Evolutionary conservation across 2,797 vertebrate genomes (phyloP).

Genomic region (Aplochiton taeniatus): DNA sequence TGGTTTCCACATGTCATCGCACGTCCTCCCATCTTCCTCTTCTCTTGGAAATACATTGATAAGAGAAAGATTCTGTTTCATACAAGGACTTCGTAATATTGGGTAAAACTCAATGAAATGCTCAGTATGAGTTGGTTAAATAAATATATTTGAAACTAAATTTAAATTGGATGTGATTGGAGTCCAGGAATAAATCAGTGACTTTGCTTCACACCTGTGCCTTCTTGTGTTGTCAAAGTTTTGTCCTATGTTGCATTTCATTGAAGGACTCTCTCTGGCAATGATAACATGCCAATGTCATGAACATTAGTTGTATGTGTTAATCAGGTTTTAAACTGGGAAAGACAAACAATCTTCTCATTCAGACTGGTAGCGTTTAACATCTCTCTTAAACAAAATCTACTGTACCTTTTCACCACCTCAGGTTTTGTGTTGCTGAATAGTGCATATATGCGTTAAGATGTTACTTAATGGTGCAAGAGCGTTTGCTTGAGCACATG

Average conservation of each 20-base stretch:
- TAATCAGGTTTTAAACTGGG: slow-evolving; percentile 6
- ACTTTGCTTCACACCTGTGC: slow-evolving; percentile 6
- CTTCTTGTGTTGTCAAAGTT: neutral
- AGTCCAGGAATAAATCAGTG: neutral
- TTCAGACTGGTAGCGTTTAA: slow-evolving; percentile 28
- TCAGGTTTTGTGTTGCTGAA: slow-evolving; percentile 42
- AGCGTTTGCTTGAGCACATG: slow-evolving; percentile 52
- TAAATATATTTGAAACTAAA: slow-evolving; percentile 29
- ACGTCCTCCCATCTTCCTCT: slow-evolving; percentile 39
- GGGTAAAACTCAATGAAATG: slow-evolving; percentile 32
- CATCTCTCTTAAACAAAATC: slow-evolving; percentile 36
- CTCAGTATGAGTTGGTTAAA: slow-evolving; percentile 21
- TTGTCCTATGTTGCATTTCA: slow-evolving; percentile 10
- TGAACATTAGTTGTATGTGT: slow-evolving; percentile 5
- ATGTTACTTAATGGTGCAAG: slow-evolving; percentile 47
- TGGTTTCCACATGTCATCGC: slow-evolving; percentile 55
- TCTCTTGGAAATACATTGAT: slow-evolving; percentile 26
- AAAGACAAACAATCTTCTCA: slow-evolving; percentile 34
- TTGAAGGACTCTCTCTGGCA: slow-evolving; percentile 3
- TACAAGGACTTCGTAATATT: slow-evolving; percentile 27
- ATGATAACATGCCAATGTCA: slow-evolving; percentile 8
- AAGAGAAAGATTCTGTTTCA: slow-evolving; percentile 28
- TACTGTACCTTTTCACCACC: slow-evolving; percentile 34
- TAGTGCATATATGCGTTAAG: slow-evolving; percentile 59
- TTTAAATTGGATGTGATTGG: neutral